Conservation (phyloP, 2,888 invertebrate genomes). For the Anarsia innoxiella region DNA sequence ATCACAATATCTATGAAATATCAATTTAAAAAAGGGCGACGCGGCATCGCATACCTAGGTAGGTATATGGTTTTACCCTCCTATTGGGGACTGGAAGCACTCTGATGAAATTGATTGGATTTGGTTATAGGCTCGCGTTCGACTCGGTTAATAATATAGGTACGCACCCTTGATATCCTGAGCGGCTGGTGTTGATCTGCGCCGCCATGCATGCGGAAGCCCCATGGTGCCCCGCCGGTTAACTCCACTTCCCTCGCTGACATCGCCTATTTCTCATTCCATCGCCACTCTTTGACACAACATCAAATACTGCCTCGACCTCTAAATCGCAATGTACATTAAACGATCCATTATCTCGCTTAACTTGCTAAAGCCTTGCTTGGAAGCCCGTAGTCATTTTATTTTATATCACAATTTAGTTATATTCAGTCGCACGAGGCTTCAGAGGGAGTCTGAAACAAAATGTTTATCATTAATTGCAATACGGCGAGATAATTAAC, state of each 20-base stretch:
- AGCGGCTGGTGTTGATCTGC: conserved; percentile 85
- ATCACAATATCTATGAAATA: no score
- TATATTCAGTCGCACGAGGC: conserved; percentile 34
- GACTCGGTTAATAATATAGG: no score
- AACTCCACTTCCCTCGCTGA: conserved; percentile 83
- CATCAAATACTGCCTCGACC: conserved; percentile 26
- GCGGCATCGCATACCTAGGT: no score
- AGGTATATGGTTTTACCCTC: no score
- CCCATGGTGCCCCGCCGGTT: conserved; percentile 91
- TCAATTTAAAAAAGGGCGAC: no score
- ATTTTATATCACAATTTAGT: conserved; percentile 44
- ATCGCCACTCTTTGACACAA: conserved; percentile 35
- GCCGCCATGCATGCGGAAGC: conserved; percentile 91
- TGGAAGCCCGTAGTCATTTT: conserved; percentile 46
- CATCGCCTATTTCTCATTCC: conserved; percentile 70
- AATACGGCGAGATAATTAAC: no score
- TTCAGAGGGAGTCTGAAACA: conserved; percentile 56
- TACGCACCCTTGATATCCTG: conserved; percentile 85
- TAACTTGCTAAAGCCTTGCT: conserved; percentile 27
- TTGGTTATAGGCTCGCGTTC: not conserved
- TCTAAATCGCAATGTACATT: conserved; percentile 29
- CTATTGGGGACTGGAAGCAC: no score
- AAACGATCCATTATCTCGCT: conserved; percentile 26
- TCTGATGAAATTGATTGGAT: no score
- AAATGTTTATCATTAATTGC: no score